Conservation (phyloP, 1,140 invertebrate species). For the Piezodorus guildinii region DNA sequence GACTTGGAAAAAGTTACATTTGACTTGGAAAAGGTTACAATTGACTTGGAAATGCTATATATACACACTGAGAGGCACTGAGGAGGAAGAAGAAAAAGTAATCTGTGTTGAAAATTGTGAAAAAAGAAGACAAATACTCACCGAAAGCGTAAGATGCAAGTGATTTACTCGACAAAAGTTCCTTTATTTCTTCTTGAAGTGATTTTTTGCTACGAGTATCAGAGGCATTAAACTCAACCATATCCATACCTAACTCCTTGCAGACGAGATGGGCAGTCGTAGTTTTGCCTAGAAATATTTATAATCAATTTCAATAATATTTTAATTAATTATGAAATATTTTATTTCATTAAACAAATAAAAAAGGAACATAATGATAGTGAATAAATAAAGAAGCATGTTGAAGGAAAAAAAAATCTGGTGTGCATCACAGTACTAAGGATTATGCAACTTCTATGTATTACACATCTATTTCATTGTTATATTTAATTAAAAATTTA, state of each 20-base stretch:
- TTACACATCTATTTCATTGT: too few species aligned
- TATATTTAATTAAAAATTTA: too few species aligned
- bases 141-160: conserved; percentile 36
- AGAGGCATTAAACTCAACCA: conserved; percentile 94
- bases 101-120: too few species aligned
- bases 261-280: conserved; percentile 73
- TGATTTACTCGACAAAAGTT: conserved; percentile 60
- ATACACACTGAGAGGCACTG: too few species aligned
- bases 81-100: too few species aligned
- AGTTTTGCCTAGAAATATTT: conserved; percentile 54
- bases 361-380: background rate
- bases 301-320: background rate
- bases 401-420: too few species aligned
- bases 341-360: background rate
- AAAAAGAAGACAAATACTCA: background rate
- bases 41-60: too few species aligned
- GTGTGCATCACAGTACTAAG: too few species aligned
- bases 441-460: too few species aligned
- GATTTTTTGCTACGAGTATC: conserved; percentile 88
- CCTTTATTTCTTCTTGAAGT: conserved; percentile 69
- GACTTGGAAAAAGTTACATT: too few species aligned
- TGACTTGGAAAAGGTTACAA: too few species aligned
- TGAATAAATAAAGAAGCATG: too few species aligned
- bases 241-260: conserved; percentile 77
- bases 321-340: background rate